These are phyloP conservation scores for Pogonomyrmex californicus DNA, from an alignment of 1,140 invertebrate genomes.

Conservation along the genomic window DNA sequence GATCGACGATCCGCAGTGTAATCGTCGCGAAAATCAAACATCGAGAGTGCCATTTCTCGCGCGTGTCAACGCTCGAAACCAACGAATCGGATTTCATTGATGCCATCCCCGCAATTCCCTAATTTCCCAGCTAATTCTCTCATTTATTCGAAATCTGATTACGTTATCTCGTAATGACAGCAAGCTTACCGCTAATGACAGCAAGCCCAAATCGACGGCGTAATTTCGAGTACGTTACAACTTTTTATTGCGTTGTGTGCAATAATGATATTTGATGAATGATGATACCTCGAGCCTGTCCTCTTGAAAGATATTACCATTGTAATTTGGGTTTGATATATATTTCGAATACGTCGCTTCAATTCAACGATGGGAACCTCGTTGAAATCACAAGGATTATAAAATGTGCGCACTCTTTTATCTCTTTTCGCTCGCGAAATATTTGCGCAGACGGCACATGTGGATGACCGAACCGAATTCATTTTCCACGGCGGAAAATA, in stretches of 20 bases:
- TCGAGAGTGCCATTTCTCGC: constrained; percentile 21
- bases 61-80: constrained; percentile 51
- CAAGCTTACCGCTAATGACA: constrained; percentile 28
- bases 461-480: constrained; percentile 35
- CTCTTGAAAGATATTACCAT: background rate
- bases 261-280: background rate
- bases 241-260: background rate
- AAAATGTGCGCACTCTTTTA: constrained; percentile 39
- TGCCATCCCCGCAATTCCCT: constrained; percentile 33
- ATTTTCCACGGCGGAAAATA: constrained; percentile 38
- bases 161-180: constrained; percentile 55
- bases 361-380: background rate
- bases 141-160: constrained; percentile 65
- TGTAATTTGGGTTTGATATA: background rate
- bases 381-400: constrained; percentile 17
- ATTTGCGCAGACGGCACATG: constrained; percentile 39
- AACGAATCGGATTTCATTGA: constrained; percentile 61
- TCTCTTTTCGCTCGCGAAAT: constrained; percentile 46
- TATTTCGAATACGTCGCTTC: background rate
- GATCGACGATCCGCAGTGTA: background rate
- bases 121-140: constrained; percentile 64
- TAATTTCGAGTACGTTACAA: background rate
- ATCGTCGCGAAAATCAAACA: constrained; percentile 42
- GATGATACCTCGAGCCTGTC: constrained; percentile 15
- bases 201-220: constrained; percentile 8